Base-by-base conservation (phyloP, 2,113 vertebrate genomes). In the Irena cyanogastra region DNA sequence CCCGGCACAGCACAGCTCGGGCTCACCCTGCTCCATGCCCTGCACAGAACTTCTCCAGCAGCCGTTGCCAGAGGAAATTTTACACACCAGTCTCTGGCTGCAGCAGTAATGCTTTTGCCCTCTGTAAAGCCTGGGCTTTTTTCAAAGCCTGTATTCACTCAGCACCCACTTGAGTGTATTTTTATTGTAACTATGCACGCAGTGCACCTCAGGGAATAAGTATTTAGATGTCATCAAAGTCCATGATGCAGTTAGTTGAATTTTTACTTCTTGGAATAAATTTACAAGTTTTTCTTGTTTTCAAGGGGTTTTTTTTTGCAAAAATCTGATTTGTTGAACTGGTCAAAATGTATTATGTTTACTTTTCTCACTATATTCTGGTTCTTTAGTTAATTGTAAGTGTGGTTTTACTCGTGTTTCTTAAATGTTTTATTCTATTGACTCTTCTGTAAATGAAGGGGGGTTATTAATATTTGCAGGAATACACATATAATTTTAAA, bases 251-350 rank as follows among this genome's bases (percentile, higher is more conserved):
- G 27, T 83, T 53, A 89, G 56, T 31, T 89, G 87, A 83, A 76
- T 60, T 90, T 94, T 95, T 86, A 87, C 60, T 83, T 84, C 59
- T 50, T 75, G 35, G 57, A 84, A 95, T 66, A 74, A 63, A 74
- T 90, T 61, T 75, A 7, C 17, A 72, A 68, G 42, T 60, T 94
- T 50, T 80, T 77, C 50, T 77, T 61, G 49, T 52, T 83, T 75
- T 68, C 33, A 77, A 30, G 19, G 3, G 6, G 0, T 1, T 6
- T 5, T 18, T 6, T 83, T 54, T 49, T 20, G 5, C 17, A 83
- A 72, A 79, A 70, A 31, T 28, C 1, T 27, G 10, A 76, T 63
- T 45, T 49, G 7, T 39, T 81, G 37, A 75, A 31, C 37, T 6
- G 20, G 35, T 61, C 2, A 65, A 63, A 64, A 47, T 42, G 10